Base-by-base conservation (phyloP, 2,888 invertebrate genomes). In the Lepidochitona cinerea region DNA sequence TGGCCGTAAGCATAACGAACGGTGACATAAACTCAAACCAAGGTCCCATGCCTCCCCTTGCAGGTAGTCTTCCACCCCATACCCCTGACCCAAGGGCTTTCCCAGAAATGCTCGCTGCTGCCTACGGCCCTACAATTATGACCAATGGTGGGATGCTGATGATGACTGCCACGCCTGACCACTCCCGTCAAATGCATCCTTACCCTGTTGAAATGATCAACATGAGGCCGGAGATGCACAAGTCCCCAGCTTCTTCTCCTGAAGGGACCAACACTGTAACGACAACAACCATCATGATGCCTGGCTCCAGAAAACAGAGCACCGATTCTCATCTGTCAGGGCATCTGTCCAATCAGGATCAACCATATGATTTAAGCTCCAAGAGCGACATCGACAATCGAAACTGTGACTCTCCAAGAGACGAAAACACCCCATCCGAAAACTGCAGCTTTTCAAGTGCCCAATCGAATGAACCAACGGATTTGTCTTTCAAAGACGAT, bases 391-490 rank as follows among this genome's bases (percentile, higher is more conserved):
- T 18, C 36, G 75, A 71, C 49, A 53, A 12, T 12, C 41, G 68
- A 9, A 41, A 26, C 18, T 32, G 33, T 9, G 41, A 32, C 7
- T 66, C 66, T 23, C 66, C 66, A 18, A 18, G 66, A 4, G 72
- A 73, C 26, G 71, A 71, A 23, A 72, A 72, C 18, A 65, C 68
- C 0, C 78, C 78, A 26, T 81, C 81, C 14, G 85, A 85, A 69
- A 84, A 86, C 74, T 86, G 86, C 5, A 87, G 87, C 69, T 77
- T 85, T 37, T 81, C 82, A 18, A 85, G 85, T 41, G 83, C 23
- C n/a, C 35, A 66, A n/a, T 66, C 66, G 23, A 37, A 37, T 5
- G 66, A 66, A 66, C 66, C 66, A 3, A 37, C 66, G 4, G 66
- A 66, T 37, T 26, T 66, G 37, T 66, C 66, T 1, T 36, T 66